Conservation (phyloP, 2,113 vertebrate species). For the Willisornis vidua region DNA sequence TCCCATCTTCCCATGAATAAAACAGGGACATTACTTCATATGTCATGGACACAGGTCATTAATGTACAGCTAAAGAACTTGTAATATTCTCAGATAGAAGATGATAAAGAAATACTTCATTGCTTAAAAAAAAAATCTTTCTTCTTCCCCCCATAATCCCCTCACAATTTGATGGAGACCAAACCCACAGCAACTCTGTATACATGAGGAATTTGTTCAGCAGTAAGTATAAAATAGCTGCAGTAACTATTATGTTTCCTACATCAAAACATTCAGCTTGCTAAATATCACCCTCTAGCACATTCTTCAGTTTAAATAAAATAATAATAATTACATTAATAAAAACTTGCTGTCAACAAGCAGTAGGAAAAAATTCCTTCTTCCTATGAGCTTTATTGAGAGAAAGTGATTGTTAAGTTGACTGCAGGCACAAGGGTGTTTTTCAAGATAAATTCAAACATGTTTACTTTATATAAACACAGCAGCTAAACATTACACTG, state of each 20-base stretch:
- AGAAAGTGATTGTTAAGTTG: neutral
- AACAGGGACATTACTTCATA: neutral
- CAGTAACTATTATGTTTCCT: neutral
- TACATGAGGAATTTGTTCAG: neutral
- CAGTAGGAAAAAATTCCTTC: neutral
- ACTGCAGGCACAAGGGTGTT: neutral
- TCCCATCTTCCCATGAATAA: neutral
- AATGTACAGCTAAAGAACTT: neutral
- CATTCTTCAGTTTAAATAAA: neutral
- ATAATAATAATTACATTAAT: neutral
- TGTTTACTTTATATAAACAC: neutral
- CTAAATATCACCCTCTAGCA: neutral
- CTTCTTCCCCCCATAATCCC: neutral
- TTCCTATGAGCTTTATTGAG: neutral
- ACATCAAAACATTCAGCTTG: neutral
- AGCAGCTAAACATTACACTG: neutral
- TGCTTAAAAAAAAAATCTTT: neutral
- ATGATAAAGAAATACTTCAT: neutral
- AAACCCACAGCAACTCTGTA: neutral
- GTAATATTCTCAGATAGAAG: neutral
- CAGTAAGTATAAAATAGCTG: neutral
- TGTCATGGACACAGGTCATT: too few species aligned
- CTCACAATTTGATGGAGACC: neutral
- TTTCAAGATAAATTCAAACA: slow-evolving; percentile 9
- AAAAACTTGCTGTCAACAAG: neutral